Evolutionary conservation across 2,797 vertebrate species (phyloP), one percentile per base, ranked within the genome.

Genomic region (Enteromius fasciolatus): DNA sequence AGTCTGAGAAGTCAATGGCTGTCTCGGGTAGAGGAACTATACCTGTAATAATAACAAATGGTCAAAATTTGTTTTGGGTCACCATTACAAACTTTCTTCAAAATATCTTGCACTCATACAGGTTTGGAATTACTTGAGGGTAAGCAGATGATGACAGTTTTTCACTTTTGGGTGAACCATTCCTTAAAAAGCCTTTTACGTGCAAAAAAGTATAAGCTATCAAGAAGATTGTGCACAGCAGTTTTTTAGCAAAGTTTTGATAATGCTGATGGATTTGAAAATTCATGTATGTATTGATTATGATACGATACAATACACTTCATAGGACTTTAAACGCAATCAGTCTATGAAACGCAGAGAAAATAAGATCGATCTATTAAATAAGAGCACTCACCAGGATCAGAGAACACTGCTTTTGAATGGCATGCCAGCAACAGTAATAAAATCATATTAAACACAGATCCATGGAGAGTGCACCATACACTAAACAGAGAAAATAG

Each of bases 1-100:
- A 91, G 76, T 96, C 96, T 2, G 96, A 96, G 87, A 96, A 96
- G 85, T 96, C 95, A 0, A 96, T 92, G 78, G 96, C 95, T 0
- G 93, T 94, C 63, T 94, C 93, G 0, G 96, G 95, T 1, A 96
- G 92, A 0, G 95, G 96, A 50, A 96, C 96, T 90, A 94, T 90
- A 2, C 95, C 95, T 95, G 85, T 0, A 80, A 17, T 3, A 12
- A n/a, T 1, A n/a, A 23, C 5, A 67, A 78, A 67, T 17, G 17
- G 14, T 14, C 25, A 36, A 64, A 17, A 2, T 44, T 3, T 11
- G 41, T 44, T 44, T 44, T 44, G 41, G 41, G 41, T 44, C 41
- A 12, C 11, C 41, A 3, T 44, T 12, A 44, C 41, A 44, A 44
- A 44, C 41, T 12, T 44, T 44, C 41, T 44, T 44, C 41, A 12